A percentile compares a stretch with the other conserved stretches of the same genome.
phyloP scores from a whole-genome alignment of 2,113 vertebrate species.

The Himantopus leucocephalus region DNA sequence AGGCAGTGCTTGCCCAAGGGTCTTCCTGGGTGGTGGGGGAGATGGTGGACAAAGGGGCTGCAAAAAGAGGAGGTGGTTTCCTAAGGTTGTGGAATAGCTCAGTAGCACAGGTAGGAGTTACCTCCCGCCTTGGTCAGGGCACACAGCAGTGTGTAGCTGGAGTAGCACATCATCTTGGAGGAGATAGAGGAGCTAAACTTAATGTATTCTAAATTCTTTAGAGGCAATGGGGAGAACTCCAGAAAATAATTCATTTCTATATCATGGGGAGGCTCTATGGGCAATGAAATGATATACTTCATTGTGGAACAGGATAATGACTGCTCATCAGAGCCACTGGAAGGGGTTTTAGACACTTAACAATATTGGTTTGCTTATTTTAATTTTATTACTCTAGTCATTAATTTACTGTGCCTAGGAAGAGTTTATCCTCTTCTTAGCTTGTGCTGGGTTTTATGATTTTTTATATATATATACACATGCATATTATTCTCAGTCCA shows the following conservation, averaged over 20 bases:
- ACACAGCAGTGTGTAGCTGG: neutral
- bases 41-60: neutral
- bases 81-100: neutral
- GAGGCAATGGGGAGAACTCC: neutral
- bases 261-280: neutral
- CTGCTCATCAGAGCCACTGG: neutral
- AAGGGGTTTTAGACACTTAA: neutral
- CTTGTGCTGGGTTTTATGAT: neutral
- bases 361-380: neutral
- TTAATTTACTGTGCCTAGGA: neutral
- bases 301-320: neutral
- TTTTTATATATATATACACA: neutral
- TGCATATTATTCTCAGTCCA: neutral
- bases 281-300: neutral
- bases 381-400: neutral
- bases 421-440: neutral
- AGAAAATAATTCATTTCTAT: neutral
- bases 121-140: neutral
- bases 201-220: neutral
- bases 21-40: neutral
- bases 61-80: neutral
- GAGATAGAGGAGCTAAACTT: neutral
- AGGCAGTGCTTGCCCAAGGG: fast-evolving
- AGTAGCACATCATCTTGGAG: neutral
- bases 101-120: no score